phyloP scores from a whole-genome alignment of 2,797 vertebrate genomes.

The Hafferia zeledoni region DNA sequence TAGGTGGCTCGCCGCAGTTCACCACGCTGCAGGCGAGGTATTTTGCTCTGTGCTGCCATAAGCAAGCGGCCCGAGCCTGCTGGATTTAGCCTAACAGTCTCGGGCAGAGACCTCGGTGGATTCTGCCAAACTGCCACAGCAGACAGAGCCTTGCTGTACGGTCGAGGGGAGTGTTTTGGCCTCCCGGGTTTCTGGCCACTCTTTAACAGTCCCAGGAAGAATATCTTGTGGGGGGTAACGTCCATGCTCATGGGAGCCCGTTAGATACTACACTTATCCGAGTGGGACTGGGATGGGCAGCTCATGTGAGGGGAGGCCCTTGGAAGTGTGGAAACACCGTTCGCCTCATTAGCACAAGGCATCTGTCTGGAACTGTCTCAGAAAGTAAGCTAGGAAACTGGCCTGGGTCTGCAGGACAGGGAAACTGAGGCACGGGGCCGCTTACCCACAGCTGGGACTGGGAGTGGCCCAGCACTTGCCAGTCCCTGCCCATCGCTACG shows the following conservation, averaged over 20 bases:
- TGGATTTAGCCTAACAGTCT: background rate
- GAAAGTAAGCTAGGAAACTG: background rate
- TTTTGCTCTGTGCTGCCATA: background rate
- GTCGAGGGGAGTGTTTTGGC: background rate
- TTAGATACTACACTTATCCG: accelerated
- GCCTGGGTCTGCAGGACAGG: background rate
- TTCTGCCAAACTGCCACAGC: background rate
- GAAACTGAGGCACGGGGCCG: background rate
- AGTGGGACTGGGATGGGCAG: accelerated
- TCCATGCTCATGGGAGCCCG: accelerated
- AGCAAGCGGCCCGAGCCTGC: background rate
- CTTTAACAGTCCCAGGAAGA: background rate
- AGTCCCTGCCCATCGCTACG: background rate
- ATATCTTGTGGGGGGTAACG: background rate
- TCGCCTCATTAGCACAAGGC: background rate
- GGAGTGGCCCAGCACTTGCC: accelerated
- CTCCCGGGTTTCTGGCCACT: background rate
- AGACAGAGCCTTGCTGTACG: background rate
- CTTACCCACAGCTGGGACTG: background rate
- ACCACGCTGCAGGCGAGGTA: background rate
- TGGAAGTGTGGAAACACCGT: background rate
- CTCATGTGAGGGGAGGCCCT: background rate
- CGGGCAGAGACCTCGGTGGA: background rate
- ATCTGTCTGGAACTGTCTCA: background rate
- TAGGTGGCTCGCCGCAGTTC: background rate